phyloP scores from a whole-genome alignment of 2,113 vertebrate species.

The Megaceryle maxima region DNA sequence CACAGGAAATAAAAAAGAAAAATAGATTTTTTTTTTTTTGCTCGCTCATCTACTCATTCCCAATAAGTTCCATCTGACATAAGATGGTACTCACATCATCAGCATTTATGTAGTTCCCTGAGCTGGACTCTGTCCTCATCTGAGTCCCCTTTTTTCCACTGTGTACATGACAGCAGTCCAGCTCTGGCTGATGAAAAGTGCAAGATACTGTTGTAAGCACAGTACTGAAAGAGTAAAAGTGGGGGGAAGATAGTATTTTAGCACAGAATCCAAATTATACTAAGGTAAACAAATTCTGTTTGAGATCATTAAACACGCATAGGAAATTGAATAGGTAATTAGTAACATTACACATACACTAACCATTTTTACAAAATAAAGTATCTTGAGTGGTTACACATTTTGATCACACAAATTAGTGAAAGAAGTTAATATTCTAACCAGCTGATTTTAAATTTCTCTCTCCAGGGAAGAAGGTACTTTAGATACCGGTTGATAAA shows the following conservation, averaged over 20 bases:
- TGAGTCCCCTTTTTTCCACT: neutral
- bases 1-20: neutral
- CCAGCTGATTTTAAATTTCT: neutral
- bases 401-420: neutral
- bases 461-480: neutral
- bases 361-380: neutral
- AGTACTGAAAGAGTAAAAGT: neutral
- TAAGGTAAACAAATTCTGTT: neutral
- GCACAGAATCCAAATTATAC: neutral
- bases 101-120: neutral
- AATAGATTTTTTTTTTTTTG: neutral
- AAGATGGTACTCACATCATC: neutral
- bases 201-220: neutral
- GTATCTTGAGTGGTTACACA: neutral
- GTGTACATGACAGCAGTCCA: neutral
- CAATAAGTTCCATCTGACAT: neutral
- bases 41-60: neutral
- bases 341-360: neutral
- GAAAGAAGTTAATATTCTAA: neutral
- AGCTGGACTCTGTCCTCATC: neutral
- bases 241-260: neutral
- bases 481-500: neutral
- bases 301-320: neutral
- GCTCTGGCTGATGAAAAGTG: neutral
- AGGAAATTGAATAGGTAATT: neutral